Base-by-base conservation (phyloP, 2,888 invertebrate genomes). In the Orthonevra nobilis region DNA sequence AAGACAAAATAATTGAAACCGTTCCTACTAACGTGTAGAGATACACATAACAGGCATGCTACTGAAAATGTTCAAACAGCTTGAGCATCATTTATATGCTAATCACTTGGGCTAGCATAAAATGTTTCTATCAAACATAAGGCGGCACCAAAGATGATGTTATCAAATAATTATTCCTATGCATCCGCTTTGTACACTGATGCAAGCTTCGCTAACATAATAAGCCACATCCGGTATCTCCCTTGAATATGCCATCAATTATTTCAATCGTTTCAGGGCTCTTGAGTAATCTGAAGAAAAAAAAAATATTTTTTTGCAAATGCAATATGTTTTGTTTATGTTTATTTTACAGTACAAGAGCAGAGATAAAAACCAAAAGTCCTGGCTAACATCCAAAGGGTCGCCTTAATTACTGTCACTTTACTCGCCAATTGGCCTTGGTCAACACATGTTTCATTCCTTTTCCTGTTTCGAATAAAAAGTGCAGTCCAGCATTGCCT, bases 161-260 rank as follows among this genome's bases (percentile, higher is more conserved):
- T 77, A 70, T 77, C 72, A 64, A 77, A 72, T 72, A 77, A 72
- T 60, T 66, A 77, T 66, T 54, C 64, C 14, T 46, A 50, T 75
- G 48, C 26, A 26, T 44, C 28, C 15, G 38, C 40, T 34, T 28
- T 1, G 26, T 15, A 38, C 12, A 1, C 34, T 52, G 6, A 48
- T 48, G 38, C 12, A 54, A 63, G 40, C 46, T 38, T 46, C 32
- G 19, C 5, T 50, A 40, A 64, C 63, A 38, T 56, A 72, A 50
- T 54, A 36, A 54, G 56, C 36, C 46, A 15, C 14, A 32, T 20
- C 9, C 14, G 9, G 46, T 17, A 38, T 36, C 23, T 15, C 15
- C 19, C 10, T 12, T 46, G 19, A 28, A 44, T 28, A 20, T 10
- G 36, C 28, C 20, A 50, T 26, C 5, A 44, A 15, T 3, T 44